Base-by-base conservation (phyloP, 2,888 invertebrate genomes). In the Lissonota sp. region DNA sequence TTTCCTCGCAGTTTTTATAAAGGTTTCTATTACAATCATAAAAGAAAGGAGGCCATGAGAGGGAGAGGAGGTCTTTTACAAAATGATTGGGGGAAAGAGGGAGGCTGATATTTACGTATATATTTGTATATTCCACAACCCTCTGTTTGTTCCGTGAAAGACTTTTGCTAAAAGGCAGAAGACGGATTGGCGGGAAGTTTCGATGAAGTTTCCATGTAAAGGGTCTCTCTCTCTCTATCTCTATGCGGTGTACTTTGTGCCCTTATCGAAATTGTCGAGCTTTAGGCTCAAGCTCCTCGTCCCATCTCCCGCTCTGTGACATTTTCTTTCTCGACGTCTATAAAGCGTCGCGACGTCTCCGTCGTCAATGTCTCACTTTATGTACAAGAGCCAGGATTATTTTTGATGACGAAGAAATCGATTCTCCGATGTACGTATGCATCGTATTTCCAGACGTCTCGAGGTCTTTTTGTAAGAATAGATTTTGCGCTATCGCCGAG, bases 151-250 rank as follows among this genome's bases (percentile, higher is more conserved):
- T 72, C 63, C 49, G 71, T 51, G 53, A 71, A 67, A 72, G 71
- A 60, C 63, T 57, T 55, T 73, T 42, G 72, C 71, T 76, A 72
- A 76, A 76, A 80, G 80, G 71, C 40, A 14, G 62, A 26, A 57
- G 79, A 79, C 70, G 79, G 60, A 80, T 80, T 76, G 80, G 53
- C 72, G 70, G 26, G 64, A 80, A 73, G 67, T 67, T 53, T n/a
- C 46, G 5, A 55, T 26, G 26, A 55, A 44, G 44, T 73, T 12
- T 63, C 16, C 12, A 14, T 64, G 39, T 14, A 57, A 14, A 42
- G 14, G 44, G 39, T 40, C 12, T 49, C 39, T 16, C 62, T 12
- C 53, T 14, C 51, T 53, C 60, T 16, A 7, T 60, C 49, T 49
- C 40, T 49, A n/a, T 40, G 10, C 8, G n/a, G 6, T 53, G 14